phyloP scores from a whole-genome alignment of 2,888 invertebrate genomes.

The Troides aeacus region DNA sequence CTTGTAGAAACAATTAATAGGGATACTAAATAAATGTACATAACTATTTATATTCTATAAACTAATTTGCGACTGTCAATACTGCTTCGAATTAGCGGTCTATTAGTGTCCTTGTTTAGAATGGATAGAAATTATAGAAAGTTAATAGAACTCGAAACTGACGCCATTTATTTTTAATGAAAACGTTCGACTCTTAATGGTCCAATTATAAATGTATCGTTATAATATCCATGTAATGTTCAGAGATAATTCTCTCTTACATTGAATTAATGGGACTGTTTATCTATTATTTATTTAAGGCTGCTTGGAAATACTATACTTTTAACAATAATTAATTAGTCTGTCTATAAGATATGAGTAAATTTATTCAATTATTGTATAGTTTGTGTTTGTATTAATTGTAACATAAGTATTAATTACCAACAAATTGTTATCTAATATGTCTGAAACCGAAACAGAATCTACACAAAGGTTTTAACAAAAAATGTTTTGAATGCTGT shows the following conservation, averaged over 20 bases:
- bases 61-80: slow-evolving; percentile 22
- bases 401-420: background rate
- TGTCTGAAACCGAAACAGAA: background rate
- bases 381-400: too few species aligned
- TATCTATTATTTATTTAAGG: background rate
- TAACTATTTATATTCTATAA: slow-evolving; percentile 11
- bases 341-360: too few species aligned
- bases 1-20: slow-evolving; percentile 9
- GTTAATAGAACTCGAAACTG: slow-evolving; percentile 13
- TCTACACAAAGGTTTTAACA: background rate
- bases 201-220: background rate
- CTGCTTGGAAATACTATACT: background rate
- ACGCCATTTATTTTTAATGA: background rate
- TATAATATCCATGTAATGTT: background rate
- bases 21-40: slow-evolving; percentile 14
- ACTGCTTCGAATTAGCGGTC: slow-evolving; percentile 20
- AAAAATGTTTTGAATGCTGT: slow-evolving; percentile 16
- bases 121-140: slow-evolving; percentile 22
- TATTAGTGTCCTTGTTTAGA: slow-evolving; percentile 18
- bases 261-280: background rate
- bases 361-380: too few species aligned
- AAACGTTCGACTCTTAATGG: background rate
- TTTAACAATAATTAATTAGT: too few species aligned
- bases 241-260: background rate
- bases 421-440: background rate